phyloP scores from a whole-genome alignment of 2,113 vertebrate genomes.

The Pterocles gutturalis region DNA sequence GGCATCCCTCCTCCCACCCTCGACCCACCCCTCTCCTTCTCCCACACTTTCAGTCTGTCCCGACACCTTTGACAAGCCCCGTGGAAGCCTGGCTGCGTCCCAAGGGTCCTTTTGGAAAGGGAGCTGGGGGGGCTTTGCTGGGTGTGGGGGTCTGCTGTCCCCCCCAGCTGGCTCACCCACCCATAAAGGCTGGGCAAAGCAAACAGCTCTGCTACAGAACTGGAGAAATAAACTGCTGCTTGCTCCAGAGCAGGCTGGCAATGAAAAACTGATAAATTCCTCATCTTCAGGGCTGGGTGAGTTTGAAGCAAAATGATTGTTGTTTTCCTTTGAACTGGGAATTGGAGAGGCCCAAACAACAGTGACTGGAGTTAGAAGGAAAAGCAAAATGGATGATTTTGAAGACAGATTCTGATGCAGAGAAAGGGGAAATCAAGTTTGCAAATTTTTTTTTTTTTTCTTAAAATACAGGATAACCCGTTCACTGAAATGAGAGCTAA shows the following conservation, averaged over 20 bases:
- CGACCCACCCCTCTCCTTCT: fast-evolving
- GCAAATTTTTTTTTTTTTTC: not conserved
- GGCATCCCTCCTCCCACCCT: not conserved
- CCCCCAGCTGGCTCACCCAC: fast-evolving
- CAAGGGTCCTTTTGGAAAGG: not conserved
- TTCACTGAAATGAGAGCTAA: not conserved
- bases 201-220: not conserved
- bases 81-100: not conserved
- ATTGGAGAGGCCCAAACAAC: not conserved
- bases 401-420: not conserved
- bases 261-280: conserved; percentile 9
- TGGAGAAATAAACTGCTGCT: not conserved
- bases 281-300: not conserved
- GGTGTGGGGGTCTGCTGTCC: not conserved
- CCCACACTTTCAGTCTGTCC: not conserved
- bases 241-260: not conserved
- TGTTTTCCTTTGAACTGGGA: not conserved
- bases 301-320: conserved; percentile 14
- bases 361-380: not conserved
- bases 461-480: not conserved
- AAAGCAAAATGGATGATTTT: not conserved
- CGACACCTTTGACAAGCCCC: not conserved
- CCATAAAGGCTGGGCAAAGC: not conserved
- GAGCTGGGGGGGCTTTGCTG: not conserved
- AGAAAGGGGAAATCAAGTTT: not conserved